Evolutionary conservation across 2,888 invertebrate species (phyloP).

Genomic region (Mycogona germanica): DNA sequence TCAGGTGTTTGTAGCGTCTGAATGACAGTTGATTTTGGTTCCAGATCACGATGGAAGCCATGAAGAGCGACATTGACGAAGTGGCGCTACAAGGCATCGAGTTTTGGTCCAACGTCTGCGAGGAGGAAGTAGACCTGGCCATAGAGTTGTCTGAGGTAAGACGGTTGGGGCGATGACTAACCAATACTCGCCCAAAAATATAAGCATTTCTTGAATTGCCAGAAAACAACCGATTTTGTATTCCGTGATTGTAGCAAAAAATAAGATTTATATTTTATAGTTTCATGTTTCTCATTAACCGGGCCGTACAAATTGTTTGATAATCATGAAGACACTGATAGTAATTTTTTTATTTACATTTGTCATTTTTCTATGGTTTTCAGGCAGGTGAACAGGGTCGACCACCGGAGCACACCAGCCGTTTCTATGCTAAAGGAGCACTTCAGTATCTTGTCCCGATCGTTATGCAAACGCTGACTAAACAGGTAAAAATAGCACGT

Average conservation of each 20-base stretch:
- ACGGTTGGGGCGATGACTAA: too few relatives aligned
- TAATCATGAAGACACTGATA: not conserved
- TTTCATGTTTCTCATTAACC: not conserved
- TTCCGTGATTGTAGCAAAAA: too few relatives aligned
- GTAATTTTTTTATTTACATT: not conserved
- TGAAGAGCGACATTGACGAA: slow-evolving; percentile 94
- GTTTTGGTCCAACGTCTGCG: slow-evolving; percentile 99
- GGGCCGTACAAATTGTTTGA: not conserved
- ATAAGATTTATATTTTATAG: too few relatives aligned
- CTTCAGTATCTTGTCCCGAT: slow-evolving; percentile 89
- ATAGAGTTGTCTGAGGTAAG: slow-evolving; percentile 75
- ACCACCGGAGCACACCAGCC: slow-evolving; percentile 82
- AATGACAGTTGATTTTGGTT: too few relatives aligned
- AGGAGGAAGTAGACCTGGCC: slow-evolving; percentile 93
- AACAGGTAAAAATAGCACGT: slow-evolving; percentile 58
- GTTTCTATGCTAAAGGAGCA: slow-evolving; percentile 97
- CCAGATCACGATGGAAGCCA: slow-evolving; percentile 90
- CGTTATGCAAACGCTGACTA: slow-evolving; percentile 82
- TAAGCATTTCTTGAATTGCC: too few relatives aligned
- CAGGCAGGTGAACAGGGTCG: slow-evolving; percentile 79
- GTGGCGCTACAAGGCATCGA: slow-evolving; percentile 97
- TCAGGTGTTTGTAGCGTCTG: too few relatives aligned
- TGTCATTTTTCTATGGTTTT: slow-evolving; percentile 17
- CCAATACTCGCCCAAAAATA: too few relatives aligned
- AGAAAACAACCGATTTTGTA: too few relatives aligned